A percentile compares a stretch with the other conserved stretches of the same genome.
phyloP scores from a whole-genome alignment of 2,888 invertebrate species.

The Leptopilina syphax region DNA sequence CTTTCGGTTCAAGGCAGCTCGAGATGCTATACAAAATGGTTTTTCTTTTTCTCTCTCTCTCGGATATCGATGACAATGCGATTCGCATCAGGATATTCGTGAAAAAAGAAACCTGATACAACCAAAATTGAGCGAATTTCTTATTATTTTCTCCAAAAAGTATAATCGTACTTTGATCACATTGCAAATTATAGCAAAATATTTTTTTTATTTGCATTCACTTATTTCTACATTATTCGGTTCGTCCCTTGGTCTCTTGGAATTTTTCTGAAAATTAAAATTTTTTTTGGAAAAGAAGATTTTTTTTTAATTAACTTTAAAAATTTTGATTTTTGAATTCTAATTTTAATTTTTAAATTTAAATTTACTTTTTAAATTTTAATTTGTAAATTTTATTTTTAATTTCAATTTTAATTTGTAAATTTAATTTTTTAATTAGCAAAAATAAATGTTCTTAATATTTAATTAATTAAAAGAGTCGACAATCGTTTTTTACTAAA shows the following conservation, averaged over 20 bases:
- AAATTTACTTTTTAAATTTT: too few species aligned
- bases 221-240: conserved; percentile 14
- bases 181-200: conserved; percentile 45
- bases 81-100: conserved; percentile 44
- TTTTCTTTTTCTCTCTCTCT: conserved; percentile 51
- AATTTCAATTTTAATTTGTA: too few species aligned
- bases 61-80: conserved; percentile 42
- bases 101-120: conserved; percentile 26
- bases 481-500: too few species aligned
- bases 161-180: conserved; percentile 40
- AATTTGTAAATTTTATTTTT: neutral
- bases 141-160: conserved; percentile 5
- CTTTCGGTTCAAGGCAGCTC: conserved; percentile 76
- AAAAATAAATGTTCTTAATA: too few species aligned
- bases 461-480: too few species aligned
- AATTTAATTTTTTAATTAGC: neutral
- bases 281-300: too few species aligned
- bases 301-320: too few species aligned
- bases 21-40: conserved; percentile 73
- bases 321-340: too few species aligned
- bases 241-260: neutral
- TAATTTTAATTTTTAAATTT: too few species aligned
- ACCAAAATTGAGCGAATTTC: conserved; percentile 44
- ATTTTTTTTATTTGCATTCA: conserved; percentile 30
- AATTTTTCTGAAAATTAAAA: neutral